A percentile compares a stretch with the other conserved stretches of the same genome.
Evolutionary conservation across 30 jellyfish, hydroid and myxozoan genomes (phyloP).

Genomic region (Cassiopea xamachana): DNA sequence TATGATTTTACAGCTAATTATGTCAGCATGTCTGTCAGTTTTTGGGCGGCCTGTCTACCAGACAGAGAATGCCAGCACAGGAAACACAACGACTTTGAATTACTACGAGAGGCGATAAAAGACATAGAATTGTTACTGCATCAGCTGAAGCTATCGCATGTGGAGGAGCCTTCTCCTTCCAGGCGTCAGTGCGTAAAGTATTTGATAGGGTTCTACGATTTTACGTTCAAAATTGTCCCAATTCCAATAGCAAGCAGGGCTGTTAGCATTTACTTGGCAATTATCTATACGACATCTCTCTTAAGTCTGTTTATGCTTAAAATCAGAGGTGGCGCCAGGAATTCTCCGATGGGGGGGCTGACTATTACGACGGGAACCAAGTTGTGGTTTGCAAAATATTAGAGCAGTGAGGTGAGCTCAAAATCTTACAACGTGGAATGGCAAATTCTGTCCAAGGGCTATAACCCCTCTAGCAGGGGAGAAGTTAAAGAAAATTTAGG

Average conservation of each 20-base stretch:
- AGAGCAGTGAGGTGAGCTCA: no score
- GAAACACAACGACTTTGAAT: conserved; percentile 52
- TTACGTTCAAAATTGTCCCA: background rate
- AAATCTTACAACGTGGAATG: no score
- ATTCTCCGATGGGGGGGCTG: no score
- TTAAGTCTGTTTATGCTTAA: background rate
- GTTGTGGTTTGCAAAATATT: no score
- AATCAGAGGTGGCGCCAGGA: no score
- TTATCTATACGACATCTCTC: background rate
- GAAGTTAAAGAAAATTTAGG: no score
- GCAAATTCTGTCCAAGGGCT: no score
- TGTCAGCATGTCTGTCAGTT: conserved; percentile 75
- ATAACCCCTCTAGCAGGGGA: no score
- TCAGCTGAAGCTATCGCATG: conserved; percentile 16
- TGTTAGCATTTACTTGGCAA: background rate
- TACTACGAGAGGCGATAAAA: conserved; percentile 40
- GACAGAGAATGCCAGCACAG: conserved; percentile 77
- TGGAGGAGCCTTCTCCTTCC: conserved; percentile 45
- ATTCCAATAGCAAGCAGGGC: background rate
- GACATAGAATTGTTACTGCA: conserved; percentile 52
- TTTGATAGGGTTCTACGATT: no score
- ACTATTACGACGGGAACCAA: no score
- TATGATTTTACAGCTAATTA: conserved; percentile 61
- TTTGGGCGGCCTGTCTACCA: conserved; percentile 76
- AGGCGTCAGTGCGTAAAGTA: background rate